These are phyloP conservation scores for Apis dorsata DNA, from an alignment of 1,140 invertebrate species.

Conservation along the genomic window DNA sequence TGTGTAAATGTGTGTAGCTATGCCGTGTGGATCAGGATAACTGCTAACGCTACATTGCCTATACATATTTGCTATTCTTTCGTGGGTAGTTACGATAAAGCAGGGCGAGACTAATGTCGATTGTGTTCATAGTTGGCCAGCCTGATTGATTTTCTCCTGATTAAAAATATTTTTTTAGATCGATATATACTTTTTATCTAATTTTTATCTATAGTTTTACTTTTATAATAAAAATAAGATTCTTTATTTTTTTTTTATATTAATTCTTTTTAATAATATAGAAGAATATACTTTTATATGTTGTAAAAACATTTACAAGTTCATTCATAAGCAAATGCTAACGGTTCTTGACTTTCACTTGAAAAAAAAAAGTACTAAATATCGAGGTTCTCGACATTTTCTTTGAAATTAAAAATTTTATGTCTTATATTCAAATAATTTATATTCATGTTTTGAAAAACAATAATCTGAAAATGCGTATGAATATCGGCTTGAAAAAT, in stretches of 20 bases:
- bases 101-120: slow-evolving; percentile 47
- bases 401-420: too few species aligned
- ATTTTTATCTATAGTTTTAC: neutral
- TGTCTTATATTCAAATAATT: neutral
- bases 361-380: neutral
- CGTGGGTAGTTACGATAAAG: slow-evolving; percentile 54
- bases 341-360: slow-evolving; percentile 7
- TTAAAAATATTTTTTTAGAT: slow-evolving; percentile 31
- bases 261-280: neutral
- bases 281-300: neutral
- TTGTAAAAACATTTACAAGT: slow-evolving; percentile 12
- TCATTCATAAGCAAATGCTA: neutral
- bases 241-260: too few species aligned
- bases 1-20: neutral
- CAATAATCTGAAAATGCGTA: neutral
- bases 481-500: neutral
- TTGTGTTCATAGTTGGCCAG: slow-evolving; percentile 43
- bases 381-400: neutral
- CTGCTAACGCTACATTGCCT: neutral
- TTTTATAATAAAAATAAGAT: neutral
- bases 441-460: neutral
- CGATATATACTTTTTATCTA: slow-evolving; percentile 25
- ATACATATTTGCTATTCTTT: slow-evolving; percentile 42
- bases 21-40: neutral
- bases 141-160: neutral